These are phyloP conservation scores for Hermodice carunculata DNA, from an alignment of 2,888 invertebrate genomes.

Conservation along the genomic window DNA sequence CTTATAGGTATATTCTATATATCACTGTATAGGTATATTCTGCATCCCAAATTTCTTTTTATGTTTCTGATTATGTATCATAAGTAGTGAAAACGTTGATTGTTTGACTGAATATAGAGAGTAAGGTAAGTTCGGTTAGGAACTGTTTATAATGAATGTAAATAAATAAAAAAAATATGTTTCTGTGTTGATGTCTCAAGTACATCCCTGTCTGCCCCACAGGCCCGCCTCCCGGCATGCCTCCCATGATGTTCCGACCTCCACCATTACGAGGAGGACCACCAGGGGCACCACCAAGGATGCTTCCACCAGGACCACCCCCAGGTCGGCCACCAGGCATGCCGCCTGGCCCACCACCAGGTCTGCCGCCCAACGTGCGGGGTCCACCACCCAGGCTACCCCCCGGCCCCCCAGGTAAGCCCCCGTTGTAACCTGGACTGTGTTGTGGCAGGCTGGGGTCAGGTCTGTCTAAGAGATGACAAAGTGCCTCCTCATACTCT, in stretches of 20 bases:
- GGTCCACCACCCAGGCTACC: constrained; percentile 71
- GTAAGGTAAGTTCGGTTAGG: too few relatives aligned
- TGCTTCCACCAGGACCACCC: constrained; percentile 68
- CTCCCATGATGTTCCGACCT: constrained; percentile 72
- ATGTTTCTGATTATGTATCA: too few relatives aligned
- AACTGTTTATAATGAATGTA: too few relatives aligned
- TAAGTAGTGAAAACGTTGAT: too few relatives aligned
- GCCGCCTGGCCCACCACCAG: constrained; percentile 67
- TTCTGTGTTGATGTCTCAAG: neutral
- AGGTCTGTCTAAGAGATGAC: too few relatives aligned
- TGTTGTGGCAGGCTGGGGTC: too few relatives aligned
- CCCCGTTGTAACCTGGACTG: too few relatives aligned
- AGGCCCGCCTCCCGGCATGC: constrained; percentile 73
- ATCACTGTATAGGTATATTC: too few relatives aligned
- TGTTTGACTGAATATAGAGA: too few relatives aligned
- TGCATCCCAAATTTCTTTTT: too few relatives aligned
- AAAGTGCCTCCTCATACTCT: too few relatives aligned
- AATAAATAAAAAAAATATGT: neutral
- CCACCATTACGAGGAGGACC: constrained; percentile 56
- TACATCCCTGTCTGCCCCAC: constrained; percentile 42
- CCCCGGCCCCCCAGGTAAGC: constrained; percentile 75
- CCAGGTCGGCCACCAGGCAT: constrained; percentile 66
- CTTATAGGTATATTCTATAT: too few relatives aligned
- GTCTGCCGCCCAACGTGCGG: constrained; percentile 61
- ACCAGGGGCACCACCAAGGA: constrained; percentile 60